Evolutionary conservation across 1,140 invertebrate species (phyloP).

Genomic region (Macrobrachium nipponense): DNA sequence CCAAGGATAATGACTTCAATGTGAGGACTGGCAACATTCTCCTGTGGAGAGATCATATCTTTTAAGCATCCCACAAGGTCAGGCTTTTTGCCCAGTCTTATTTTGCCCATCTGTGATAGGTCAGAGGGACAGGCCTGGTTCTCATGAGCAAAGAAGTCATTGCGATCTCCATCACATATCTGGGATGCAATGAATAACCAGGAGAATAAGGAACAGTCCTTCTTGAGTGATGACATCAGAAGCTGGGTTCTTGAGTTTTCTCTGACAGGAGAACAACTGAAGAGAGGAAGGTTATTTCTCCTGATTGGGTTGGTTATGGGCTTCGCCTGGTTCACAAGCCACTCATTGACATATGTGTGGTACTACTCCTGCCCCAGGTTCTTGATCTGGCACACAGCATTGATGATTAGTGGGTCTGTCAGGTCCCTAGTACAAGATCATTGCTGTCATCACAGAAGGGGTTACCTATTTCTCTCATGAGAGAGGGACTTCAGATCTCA

Average conservation of each 20-base stretch:
- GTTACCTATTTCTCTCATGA: background rate
- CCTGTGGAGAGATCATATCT: background rate
- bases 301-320: background rate
- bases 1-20: background rate
- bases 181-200: constrained; percentile 20
- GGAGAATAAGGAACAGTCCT: constrained; percentile 34
- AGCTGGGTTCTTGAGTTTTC: constrained; percentile 15
- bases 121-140: constrained; percentile 18
- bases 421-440: constrained; percentile 24
- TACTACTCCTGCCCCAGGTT: constrained; percentile 23
- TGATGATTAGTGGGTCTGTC: background rate
- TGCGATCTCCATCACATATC: constrained; percentile 28
- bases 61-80: constrained; percentile 15
- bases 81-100: constrained; percentile 15
- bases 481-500: background rate
- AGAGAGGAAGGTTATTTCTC: constrained; percentile 31
- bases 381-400: constrained; percentile 8
- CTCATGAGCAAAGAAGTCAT: constrained; percentile 33
- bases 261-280: constrained; percentile 18
- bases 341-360: background rate
- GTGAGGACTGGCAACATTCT: background rate
- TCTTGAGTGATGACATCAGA: constrained; percentile 1
- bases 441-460: background rate
- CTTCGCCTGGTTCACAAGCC: background rate
- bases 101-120: constrained; percentile 13